phyloP scores from a whole-genome alignment of 2,888 invertebrate genomes.

The Ypsolopha sequella region DNA sequence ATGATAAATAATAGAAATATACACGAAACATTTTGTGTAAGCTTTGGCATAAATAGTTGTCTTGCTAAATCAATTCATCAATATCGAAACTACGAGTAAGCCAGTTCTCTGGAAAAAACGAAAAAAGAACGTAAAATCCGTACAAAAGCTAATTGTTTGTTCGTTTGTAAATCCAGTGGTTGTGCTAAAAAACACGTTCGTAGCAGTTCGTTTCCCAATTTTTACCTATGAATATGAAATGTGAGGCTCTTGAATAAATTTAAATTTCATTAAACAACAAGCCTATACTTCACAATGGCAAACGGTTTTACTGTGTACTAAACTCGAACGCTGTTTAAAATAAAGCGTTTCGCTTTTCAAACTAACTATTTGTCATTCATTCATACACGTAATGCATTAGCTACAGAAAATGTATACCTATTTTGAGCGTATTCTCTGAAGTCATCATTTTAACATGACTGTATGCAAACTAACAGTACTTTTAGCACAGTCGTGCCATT shows the following conservation, averaged over 20 bases:
- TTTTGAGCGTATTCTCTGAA: not conserved
- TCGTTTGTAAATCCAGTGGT: not conserved
- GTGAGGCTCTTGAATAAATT: constrained; percentile 23
- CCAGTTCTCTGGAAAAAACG: too few relatives aligned
- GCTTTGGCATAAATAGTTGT: too few relatives aligned
- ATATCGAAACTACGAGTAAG: too few relatives aligned
- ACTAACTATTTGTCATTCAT: not conserved
- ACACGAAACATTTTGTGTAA: too few relatives aligned
- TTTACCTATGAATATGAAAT: constrained; percentile 3
- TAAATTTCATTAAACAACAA: constrained; percentile 22
- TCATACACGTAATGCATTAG: not conserved
- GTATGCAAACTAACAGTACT: too few relatives aligned
- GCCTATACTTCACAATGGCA: constrained; percentile 16
- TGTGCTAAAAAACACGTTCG: not conserved
- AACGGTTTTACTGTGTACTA: constrained; percentile 13
- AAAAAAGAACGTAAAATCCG: not conserved
- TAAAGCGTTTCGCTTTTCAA: not conserved
- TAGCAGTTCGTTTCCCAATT: constrained; percentile 8
- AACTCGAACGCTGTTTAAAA: not conserved
- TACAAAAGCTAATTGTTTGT: not conserved
- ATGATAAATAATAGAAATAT: too few relatives aligned
- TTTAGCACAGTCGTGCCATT: too few relatives aligned
- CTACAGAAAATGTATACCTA: not conserved
- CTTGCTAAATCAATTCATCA: too few relatives aligned
- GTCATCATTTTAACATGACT: too few relatives aligned